phyloP scores from a whole-genome alignment of 2,888 invertebrate genomes.

The Dugesia japonica region DNA sequence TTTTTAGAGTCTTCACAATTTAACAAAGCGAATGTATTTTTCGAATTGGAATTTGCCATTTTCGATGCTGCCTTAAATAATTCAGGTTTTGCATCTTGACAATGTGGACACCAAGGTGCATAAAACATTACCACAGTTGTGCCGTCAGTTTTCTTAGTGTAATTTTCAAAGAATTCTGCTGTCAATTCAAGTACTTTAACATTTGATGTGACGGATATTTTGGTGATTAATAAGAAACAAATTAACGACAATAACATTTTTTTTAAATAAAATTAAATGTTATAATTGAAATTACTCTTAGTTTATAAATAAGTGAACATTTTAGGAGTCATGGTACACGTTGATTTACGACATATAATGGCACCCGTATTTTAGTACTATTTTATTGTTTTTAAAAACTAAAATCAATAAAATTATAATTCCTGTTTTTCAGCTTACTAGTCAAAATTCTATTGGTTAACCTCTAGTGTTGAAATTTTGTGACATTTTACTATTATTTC shows the following conservation, averaged over 20 bases:
- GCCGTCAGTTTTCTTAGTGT: not conserved
- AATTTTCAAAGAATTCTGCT: not conserved
- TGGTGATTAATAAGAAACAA: not conserved
- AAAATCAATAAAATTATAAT: no score
- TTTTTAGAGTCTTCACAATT: conserved; percentile 31
- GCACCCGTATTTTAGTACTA: conserved; percentile 6
- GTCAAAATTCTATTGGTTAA: no score
- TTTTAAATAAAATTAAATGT: not conserved
- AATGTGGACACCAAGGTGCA: conserved; percentile 34
- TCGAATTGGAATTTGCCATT: not conserved
- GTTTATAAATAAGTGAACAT: not conserved
- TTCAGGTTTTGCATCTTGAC: conserved; percentile 31
- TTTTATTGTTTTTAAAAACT: not conserved
- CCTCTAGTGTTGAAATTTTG: no score
- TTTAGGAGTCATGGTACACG: not conserved
- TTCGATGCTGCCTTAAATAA: conserved; percentile 11
- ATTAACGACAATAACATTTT: not conserved
- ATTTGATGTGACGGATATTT: not conserved
- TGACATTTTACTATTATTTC: no score
- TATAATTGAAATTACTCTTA: not conserved
- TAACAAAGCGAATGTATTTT: conserved; percentile 20
- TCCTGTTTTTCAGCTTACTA: no score
- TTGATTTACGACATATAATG: not conserved
- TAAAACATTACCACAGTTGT: conserved; percentile 31
- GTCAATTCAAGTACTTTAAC: not conserved